Evolutionary conservation across 1,140 invertebrate genomes (phyloP), one percentile per base, ranked within the genome.

Genomic region (Conus betulinus): DNA sequence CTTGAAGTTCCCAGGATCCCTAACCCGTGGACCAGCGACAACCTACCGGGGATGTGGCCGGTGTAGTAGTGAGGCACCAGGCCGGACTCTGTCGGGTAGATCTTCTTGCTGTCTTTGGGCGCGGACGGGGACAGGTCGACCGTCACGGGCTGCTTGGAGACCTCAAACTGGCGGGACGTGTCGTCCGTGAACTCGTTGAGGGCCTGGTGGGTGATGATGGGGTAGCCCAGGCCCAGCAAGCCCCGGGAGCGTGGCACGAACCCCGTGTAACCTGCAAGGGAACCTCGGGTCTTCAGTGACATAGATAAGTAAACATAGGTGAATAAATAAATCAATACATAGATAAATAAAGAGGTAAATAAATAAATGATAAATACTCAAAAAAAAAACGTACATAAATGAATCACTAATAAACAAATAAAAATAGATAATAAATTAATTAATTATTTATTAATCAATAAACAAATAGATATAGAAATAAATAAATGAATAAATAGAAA

Each of bases 31-130:
- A 39, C 3, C 39, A 39, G 39, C 39, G 39, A 39, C 8, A n/a
- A 60, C 91, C 57, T 87, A 94, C 93, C 92, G 85, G 93, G 93
- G 63, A 94, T 93, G 87, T 94, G 93, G 79, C 93, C 93, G 8
- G 93, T 94, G n/a, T n/a, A n/a, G 79, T 94, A 94, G 85, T 93
- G 92, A 17, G 93, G 93, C 15, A 94, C 92, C 39, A 94, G 88
- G 52, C 93, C 93, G n/a, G 39, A 90, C 84, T 92, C 90, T 51
- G 90, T 84, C 1, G 93, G 92, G 84, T 93, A 94, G 79, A 94
- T 92, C 15, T 90, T 88, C 88, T 91, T 92, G 15, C 87, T 78
- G 60, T 94, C 91, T 25, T 25, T 55, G 20, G 82, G 74, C 7
- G 55, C 11, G 71, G 53, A 60, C 20, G 89, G 81, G 3, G 60